A percentile compares a stretch with the other conserved stretches of the same genome.
Evolutionary conservation across 2,888 invertebrate species (phyloP).

Genomic region (Ditula angustiorana): DNA sequence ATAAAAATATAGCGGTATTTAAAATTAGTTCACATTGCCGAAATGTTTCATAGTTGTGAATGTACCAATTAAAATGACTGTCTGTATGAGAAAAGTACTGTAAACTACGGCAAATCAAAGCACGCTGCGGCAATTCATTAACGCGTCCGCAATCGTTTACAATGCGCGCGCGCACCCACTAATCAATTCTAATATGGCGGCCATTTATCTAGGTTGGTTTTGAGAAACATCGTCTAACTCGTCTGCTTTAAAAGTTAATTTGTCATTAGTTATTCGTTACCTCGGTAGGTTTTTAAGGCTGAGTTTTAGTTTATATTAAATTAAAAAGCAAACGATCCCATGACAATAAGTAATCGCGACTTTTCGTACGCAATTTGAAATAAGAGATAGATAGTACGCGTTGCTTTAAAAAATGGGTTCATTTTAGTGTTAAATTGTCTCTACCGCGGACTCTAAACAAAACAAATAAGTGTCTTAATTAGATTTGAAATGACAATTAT

Average conservation of each 20-base stretch:
- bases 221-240: conserved; percentile 19
- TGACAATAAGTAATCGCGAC: not conserved
- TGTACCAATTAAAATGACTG: not conserved
- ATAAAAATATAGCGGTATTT: not conserved
- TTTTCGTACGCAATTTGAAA: too few relatives aligned
- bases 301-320: not conserved
- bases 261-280: conserved; percentile 3
- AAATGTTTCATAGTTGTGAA: not conserved
- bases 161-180: conserved; percentile 56
- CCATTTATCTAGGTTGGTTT: conserved; percentile 51
- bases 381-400: too few relatives aligned
- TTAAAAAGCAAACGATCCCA: not conserved
- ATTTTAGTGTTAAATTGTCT: not conserved
- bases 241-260: not conserved
- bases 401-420: too few relatives aligned
- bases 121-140: conserved; percentile 20
- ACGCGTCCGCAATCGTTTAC: conserved; percentile 53
- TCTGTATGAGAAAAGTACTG: not conserved
- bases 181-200: conserved; percentile 65
- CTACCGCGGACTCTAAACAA: not conserved
- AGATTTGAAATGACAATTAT: not conserved
- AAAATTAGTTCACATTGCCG: not conserved
- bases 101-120: not conserved
- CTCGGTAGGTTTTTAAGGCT: not conserved
- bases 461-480: not conserved